Evolutionary conservation across 1,140 invertebrate species (phyloP).

Genomic region (Lucilia sericata): DNA sequence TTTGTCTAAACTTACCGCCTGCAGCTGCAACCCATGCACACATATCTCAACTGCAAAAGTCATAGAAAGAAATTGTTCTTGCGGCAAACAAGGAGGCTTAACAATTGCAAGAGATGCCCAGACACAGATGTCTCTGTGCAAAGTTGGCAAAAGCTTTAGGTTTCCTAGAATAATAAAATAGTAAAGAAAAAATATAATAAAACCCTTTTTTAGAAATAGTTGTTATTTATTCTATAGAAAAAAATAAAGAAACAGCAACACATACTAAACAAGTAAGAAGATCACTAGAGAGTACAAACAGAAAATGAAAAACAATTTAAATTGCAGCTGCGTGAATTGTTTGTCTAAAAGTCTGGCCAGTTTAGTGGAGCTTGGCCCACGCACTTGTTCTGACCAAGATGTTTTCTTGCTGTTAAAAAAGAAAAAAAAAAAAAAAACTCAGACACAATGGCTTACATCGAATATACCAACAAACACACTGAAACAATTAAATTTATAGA

Average conservation of each 20-base stretch:
- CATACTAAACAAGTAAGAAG: not conserved
- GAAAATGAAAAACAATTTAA: slow-evolving; percentile 31
- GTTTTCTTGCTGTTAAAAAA: not conserved
- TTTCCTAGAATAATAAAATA: slow-evolving; percentile 7
- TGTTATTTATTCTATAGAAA: not conserved
- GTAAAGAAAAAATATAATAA: not conserved
- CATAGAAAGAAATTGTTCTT: not conserved
- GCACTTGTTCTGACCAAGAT: slow-evolving; percentile 38
- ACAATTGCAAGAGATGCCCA: slow-evolving; percentile 8
- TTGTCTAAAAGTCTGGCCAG: slow-evolving; percentile 23
- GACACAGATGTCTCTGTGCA: slow-evolving; percentile 5
- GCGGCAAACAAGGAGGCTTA: not conserved
- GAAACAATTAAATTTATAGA: not conserved
- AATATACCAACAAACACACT: not conserved
- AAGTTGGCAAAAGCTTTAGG: not conserved
- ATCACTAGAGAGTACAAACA: not conserved
- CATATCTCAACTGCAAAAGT: not conserved
- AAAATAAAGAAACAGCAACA: not conserved
- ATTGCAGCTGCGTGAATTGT: slow-evolving; percentile 43
- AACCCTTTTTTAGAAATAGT: not conserved
- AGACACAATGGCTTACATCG: not conserved
- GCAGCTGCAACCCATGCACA: slow-evolving; percentile 31
- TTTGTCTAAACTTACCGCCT: slow-evolving; percentile 38
- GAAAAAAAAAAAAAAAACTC: not conserved
- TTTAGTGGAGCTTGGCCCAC: slow-evolving; percentile 29